A percentile compares a stretch with the other conserved stretches of the same genome.
Evolutionary conservation across 2,888 invertebrate species (phyloP).

Genomic region (Dromius quadrimaculatus): DNA sequence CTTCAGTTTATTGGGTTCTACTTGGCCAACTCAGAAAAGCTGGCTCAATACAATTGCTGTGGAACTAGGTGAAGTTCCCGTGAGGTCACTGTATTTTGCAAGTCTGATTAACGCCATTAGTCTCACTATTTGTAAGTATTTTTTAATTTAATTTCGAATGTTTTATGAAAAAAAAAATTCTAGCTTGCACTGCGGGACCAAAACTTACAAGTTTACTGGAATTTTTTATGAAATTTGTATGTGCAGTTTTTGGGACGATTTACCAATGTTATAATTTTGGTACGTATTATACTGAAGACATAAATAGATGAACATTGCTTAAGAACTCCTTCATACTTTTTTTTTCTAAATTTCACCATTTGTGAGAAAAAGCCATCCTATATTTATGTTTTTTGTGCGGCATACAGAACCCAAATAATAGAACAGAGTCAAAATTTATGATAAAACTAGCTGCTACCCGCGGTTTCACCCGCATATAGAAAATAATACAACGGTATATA

Average conservation of each 20-base stretch:
- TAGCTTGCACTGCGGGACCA: constrained; percentile 3
- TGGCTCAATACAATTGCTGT: constrained; percentile 10
- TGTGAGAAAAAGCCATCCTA: too few species aligned
- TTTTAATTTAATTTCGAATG: background rate
- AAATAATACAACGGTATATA: too few species aligned
- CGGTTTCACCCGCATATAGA: too few species aligned
- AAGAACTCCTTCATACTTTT: too few species aligned
- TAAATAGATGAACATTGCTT: too few species aligned
- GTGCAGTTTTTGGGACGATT: constrained; percentile 1
- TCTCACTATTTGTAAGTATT: constrained; percentile 19
- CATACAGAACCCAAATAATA: too few species aligned
- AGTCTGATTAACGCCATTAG: constrained; percentile 17
- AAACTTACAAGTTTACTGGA: background rate
- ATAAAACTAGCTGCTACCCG: too few species aligned
- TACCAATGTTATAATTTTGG: constrained; percentile 12
- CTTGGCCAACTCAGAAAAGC: background rate
- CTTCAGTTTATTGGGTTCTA: background rate
- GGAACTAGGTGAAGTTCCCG: background rate
- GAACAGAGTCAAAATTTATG: too few species aligned
- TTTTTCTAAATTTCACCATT: too few species aligned
- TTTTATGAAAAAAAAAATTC: constrained; percentile 1
- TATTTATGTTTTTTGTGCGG: too few species aligned
- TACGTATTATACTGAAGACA: constrained; percentile 5
- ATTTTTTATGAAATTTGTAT: background rate
- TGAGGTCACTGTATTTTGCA: background rate